These are phyloP conservation scores for Dasysyrphus tricinctus DNA, from an alignment of 2,888 invertebrate genomes.

Conservation along the genomic window DNA sequence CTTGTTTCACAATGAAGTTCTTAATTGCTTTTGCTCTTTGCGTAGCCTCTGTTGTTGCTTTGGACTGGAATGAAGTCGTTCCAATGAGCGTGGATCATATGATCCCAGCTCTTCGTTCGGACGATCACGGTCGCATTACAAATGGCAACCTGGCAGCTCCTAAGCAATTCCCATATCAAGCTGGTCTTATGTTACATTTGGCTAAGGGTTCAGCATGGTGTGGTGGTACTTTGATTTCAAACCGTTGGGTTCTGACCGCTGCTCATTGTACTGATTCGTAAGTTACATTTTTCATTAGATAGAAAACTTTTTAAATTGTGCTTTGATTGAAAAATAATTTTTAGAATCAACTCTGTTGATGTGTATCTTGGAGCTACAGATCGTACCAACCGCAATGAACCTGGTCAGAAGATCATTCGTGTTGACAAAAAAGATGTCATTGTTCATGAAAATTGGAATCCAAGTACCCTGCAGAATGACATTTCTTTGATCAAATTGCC, in stretches of 20 bases:
- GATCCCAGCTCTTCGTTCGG: not conserved
- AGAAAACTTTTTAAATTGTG: not conserved
- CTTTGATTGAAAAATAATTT: slow-evolving; percentile 28
- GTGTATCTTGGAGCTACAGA: slow-evolving; percentile 79
- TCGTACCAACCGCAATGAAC: slow-evolving; percentile 77
- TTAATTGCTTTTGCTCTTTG: slow-evolving; percentile 32
- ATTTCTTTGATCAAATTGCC: slow-evolving; percentile 83
- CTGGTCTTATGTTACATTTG: slow-evolving; percentile 79
- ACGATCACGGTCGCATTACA: slow-evolving; percentile 41
- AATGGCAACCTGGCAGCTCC: slow-evolving; percentile 79
- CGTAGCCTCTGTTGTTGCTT: slow-evolving; percentile 20
- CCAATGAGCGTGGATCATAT: slow-evolving; percentile 76
- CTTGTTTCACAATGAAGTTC: slow-evolving; percentile 45
- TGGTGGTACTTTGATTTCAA: slow-evolving; percentile 82
- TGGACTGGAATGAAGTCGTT: slow-evolving; percentile 19
- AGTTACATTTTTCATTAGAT: not conserved
- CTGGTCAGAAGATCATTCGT: slow-evolving; percentile 77
- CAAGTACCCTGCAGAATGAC: slow-evolving; percentile 81
- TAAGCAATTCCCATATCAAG: slow-evolving; percentile 82
- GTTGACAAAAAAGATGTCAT: slow-evolving; percentile 77
- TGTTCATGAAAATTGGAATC: slow-evolving; percentile 82
- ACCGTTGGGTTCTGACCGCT: slow-evolving; percentile 80
- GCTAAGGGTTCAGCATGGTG: slow-evolving; percentile 78
- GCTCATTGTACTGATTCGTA: slow-evolving; percentile 79
- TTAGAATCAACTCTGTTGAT: slow-evolving; percentile 78